Evolutionary conservation across 1,140 invertebrate species (phyloP).

Genomic region (Gonatopus flavifemur): DNA sequence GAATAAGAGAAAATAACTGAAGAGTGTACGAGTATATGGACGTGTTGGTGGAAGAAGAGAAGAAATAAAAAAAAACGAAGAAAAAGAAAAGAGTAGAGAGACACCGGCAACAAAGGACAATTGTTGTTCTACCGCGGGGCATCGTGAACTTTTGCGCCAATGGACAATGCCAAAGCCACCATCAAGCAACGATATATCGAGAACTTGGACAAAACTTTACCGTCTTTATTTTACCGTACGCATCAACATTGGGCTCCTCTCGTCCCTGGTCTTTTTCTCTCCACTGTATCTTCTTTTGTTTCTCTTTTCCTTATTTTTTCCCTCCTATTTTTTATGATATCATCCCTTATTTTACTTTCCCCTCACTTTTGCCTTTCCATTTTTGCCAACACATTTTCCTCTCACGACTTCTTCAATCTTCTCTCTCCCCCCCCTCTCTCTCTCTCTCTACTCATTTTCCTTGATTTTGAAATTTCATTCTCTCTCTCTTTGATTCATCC

Average conservation of each 20-base stretch:
- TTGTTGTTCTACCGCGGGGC: constrained; percentile 30
- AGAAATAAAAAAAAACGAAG: constrained; percentile 11
- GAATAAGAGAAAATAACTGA: constrained; percentile 16
- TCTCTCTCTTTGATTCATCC: background rate
- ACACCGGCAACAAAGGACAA: constrained; percentile 38
- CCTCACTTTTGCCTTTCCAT: too few species aligned
- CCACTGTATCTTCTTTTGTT: too few species aligned
- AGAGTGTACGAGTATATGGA: constrained; percentile 4
- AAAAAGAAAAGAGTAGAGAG: constrained; percentile 10
- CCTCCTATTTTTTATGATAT: background rate
- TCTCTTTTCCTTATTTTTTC: background rate
- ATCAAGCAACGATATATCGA: constrained; percentile 11
- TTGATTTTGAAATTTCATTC: background rate
- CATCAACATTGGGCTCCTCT: constrained; percentile 39
- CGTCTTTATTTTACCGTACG: too few species aligned
- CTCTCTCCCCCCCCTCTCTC: constrained; percentile 8
- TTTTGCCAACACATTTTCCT: too few species aligned
- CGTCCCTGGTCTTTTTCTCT: constrained; percentile 16
- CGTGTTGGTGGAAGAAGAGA: background rate
- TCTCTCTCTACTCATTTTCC: constrained; percentile 2
- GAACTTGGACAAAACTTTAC: constrained; percentile 45
- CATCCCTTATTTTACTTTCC: background rate
- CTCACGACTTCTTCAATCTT: constrained; percentile 7
- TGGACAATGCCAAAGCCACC: constrained; percentile 42
- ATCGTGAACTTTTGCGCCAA: constrained; percentile 30